A percentile compares a stretch with the other conserved stretches of the same genome.
These are phyloP conservation scores for Clostera curtula DNA, from an alignment of 2,888 invertebrate genomes.

Conservation along the genomic window DNA sequence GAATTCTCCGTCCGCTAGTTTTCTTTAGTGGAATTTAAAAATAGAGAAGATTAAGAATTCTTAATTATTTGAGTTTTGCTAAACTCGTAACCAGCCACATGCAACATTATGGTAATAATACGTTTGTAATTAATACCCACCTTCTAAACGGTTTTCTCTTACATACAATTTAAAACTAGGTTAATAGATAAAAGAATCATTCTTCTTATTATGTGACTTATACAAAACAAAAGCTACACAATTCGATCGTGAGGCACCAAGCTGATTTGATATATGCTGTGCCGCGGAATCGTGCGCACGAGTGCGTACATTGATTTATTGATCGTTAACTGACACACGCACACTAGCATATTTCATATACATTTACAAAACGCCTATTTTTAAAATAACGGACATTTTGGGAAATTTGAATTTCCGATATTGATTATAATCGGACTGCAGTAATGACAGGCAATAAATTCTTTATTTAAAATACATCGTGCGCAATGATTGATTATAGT, in stretches of 20 bases:
- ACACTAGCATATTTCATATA: slow-evolving; percentile 7
- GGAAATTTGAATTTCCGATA: slow-evolving; percentile 33
- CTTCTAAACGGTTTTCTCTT: slow-evolving; percentile 8
- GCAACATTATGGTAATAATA: no score
- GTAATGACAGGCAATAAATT: slow-evolving; percentile 59
- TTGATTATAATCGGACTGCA: slow-evolving; percentile 49
- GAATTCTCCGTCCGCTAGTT: no score
- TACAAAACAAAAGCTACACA: slow-evolving; percentile 55
- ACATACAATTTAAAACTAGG: slow-evolving; percentile 37
- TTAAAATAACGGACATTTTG: slow-evolving; percentile 27
- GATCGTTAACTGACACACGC: slow-evolving; percentile 21
- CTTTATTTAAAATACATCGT: slow-evolving; percentile 29
- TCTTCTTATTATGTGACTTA: slow-evolving; percentile 22
- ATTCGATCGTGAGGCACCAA: slow-evolving; percentile 66
- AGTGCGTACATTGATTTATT: slow-evolving; percentile 56
- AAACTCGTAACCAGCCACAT: background rate
- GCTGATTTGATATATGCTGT: slow-evolving; percentile 65
- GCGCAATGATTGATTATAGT: slow-evolving; percentile 34
- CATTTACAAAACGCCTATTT: slow-evolving; percentile 26
- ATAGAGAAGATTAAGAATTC: no score
- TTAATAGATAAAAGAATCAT: slow-evolving; percentile 49
- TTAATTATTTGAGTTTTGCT: no score
- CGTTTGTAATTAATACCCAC: no score
- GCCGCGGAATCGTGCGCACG: slow-evolving; percentile 61
- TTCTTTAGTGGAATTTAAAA: no score